Conservation (phyloP, 2,797 vertebrate species). For the Tenualosa thibaudeaui region DNA sequence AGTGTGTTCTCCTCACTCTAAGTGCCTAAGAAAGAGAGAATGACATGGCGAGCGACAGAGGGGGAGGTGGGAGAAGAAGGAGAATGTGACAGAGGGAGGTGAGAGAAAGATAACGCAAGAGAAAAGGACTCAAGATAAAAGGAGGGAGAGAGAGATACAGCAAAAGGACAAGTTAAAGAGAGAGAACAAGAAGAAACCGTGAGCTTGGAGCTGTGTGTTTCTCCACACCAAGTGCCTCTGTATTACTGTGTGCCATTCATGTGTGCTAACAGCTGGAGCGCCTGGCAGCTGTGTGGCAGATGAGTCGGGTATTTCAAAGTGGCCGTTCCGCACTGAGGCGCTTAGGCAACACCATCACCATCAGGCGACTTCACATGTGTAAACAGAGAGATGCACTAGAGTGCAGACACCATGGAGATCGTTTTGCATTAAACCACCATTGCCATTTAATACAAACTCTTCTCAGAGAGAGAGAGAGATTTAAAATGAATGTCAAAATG, state of each 20-base stretch:
- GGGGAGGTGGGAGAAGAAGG: background rate
- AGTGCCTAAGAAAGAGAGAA: too few relatives aligned
- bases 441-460: too few relatives aligned
- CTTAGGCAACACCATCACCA: constrained; percentile 40
- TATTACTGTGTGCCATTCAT: constrained; percentile 57
- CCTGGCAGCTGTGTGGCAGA: constrained; percentile 43
- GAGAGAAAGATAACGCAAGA: background rate
- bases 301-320: constrained; percentile 48
- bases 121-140: constrained; percentile 38
- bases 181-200: constrained; percentile 6
- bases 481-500: background rate
- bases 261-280: constrained; percentile 64
- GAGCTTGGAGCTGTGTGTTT: constrained; percentile 47
- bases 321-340: constrained; percentile 36
- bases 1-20: too few relatives aligned
- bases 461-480: background rate
- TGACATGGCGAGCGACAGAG: background rate
- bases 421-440: background rate
- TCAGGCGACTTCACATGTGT: background rate
- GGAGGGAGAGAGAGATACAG: constrained; percentile 36
- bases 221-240: constrained; percentile 53
- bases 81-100: constrained; percentile 45
- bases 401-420: background rate
- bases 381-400: background rate
- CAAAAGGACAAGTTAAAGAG: background rate